Evolutionary conservation across 1,140 invertebrate species (phyloP), one percentile per base, ranked within the genome.

Genomic region (Agraylea sexmaculata): DNA sequence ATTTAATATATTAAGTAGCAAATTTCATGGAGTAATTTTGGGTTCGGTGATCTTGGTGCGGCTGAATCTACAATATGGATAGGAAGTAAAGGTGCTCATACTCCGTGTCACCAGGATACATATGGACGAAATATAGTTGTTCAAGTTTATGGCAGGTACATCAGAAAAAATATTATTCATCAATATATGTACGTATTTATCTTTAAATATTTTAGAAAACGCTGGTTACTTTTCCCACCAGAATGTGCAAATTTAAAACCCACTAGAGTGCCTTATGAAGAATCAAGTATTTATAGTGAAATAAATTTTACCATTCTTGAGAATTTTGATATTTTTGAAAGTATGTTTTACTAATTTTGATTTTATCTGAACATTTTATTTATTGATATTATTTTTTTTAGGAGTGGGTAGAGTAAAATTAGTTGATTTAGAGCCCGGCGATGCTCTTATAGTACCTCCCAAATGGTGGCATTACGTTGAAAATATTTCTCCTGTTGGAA

Each of bases 391-490:
- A 39, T 39, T 43, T 33, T 36, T 59, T 56, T 22, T 42, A 68
- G 71, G 58, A 43, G 46, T 77, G 39, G 51, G 53, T 10, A 57
- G 63, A 19, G 58, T 47, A 37, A 42, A 61, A 51, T 51, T 73
- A 70, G 42, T 70, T 68, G 64, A 63, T 71, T 63, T 96, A 19
- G 67, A 80, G 32, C 77, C 87, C 6, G 89, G 88, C 2, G 86
- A 96, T 66, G 79, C 90, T 4, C 60, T 97, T 7, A 76, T 86
- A 55, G 80, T 97, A 1, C 92, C 92, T 6, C 71, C 73, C 49
- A 78, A 85, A 36, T 96, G 91, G 91, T 97, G 92, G 92, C 92
- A 97, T 71, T 93, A 85, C 67, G 92, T 95, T 4, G 83, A 91
- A 60, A 83, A 84, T 51, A 52, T 84, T 29, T 74, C 78, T 42